These are phyloP conservation scores for Arrhopalites spinosus DNA, from an alignment of 2,888 invertebrate species.

Conservation along the genomic window DNA sequence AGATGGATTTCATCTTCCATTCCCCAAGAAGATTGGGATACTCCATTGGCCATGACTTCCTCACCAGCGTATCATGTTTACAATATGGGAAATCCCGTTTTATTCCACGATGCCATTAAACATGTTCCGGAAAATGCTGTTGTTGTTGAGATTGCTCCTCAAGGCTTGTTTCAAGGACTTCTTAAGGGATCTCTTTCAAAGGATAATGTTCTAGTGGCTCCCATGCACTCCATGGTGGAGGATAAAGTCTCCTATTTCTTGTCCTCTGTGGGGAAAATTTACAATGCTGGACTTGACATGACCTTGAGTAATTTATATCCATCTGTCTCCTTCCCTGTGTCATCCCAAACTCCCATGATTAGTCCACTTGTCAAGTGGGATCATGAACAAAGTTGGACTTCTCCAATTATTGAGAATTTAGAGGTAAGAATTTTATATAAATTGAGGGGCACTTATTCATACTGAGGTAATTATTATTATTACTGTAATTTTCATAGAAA, in stretches of 20 bases:
- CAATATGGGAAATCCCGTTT: conserved; percentile 74
- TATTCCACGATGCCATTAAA: conserved; percentile 67
- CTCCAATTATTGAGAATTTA: conserved; percentile 58
- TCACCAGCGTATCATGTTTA: conserved; percentile 90
- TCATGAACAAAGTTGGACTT: conserved; percentile 65
- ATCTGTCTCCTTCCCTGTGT: conserved; percentile 77
- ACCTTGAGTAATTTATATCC: conserved; percentile 79
- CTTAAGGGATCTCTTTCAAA: conserved; percentile 62
- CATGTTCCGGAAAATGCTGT: conserved; percentile 65
- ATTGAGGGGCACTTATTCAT: too few relatives aligned
- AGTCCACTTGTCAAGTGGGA: conserved; percentile 87
- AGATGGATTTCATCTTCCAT: conserved; percentile 88
- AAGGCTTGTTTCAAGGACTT: conserved; percentile 65
- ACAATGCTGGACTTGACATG: conserved; percentile 75
- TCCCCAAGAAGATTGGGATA: conserved; percentile 73
- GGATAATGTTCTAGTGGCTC: conserved; percentile 20
- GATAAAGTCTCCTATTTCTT: conserved; percentile 37
- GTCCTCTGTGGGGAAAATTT: conserved; percentile 63
- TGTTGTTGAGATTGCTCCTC: conserved; percentile 65
- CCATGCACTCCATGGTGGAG: conserved; percentile 34
- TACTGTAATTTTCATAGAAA: not conserved
- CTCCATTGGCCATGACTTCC: conserved; percentile 67
- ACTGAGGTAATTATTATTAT: too few relatives aligned
- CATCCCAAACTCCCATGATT: conserved; percentile 82
- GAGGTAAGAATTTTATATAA: conserved; percentile 64